Evolutionary conservation across 2,113 vertebrate species (phyloP).

Genomic region (Caretta caretta): DNA sequence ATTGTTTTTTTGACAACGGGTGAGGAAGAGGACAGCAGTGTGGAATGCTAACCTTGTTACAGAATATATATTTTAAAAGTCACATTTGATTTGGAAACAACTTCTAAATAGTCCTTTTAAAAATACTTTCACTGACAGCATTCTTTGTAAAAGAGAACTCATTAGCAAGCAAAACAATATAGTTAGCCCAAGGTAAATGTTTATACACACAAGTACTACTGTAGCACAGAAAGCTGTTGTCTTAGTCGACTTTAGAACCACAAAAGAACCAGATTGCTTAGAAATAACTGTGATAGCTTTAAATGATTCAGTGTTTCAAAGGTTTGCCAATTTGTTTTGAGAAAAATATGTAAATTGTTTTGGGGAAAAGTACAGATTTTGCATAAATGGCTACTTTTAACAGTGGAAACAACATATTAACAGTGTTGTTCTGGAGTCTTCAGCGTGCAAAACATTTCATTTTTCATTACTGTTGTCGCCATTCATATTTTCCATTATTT

Average conservation of each 20-base stretch:
- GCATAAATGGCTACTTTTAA: not conserved
- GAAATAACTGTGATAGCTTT: not conserved
- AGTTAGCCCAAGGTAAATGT: slow-evolving; percentile 48
- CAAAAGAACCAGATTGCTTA: slow-evolving; percentile 24
- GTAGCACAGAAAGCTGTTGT: slow-evolving; percentile 43
- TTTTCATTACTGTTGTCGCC: slow-evolving; percentile 89
- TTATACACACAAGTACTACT: not conserved
- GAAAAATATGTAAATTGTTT: not conserved
- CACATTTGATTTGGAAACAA: not conserved
- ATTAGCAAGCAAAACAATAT: not conserved
- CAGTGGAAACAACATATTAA: slow-evolving; percentile 41
- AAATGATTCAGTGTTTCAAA: not conserved
- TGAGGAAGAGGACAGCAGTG: not conserved
- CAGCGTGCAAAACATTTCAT: slow-evolving; percentile 83
- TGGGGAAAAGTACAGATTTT: not conserved
- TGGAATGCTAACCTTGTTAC: not conserved
- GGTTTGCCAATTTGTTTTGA: not conserved
- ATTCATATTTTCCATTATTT: slow-evolving; percentile 88
- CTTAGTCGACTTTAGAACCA: slow-evolving; percentile 55
- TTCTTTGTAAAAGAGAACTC: not conserved
- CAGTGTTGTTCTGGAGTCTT: slow-evolving; percentile 76
- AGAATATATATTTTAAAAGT: not conserved
- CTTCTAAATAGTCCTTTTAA: not conserved
- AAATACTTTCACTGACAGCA: not conserved
- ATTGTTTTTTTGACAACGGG: not conserved